A percentile compares a stretch with the other conserved stretches of the same genome.
These are phyloP conservation scores for Cyphomyrus discorhynchus DNA, from an alignment of 2,113 vertebrate genomes.

Conservation along the genomic window DNA sequence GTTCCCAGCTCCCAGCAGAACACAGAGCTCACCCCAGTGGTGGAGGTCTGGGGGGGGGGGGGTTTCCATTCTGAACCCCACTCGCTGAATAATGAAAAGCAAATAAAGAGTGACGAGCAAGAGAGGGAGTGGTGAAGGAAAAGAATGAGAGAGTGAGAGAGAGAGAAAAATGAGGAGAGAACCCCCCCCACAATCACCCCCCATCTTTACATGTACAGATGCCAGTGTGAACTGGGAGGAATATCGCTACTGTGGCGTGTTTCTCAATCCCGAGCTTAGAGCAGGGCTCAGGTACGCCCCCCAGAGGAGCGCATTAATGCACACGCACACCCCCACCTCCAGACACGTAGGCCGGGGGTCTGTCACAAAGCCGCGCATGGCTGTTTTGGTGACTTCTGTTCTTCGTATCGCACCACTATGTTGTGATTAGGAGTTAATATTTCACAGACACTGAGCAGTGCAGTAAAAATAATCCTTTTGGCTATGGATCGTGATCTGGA, in stretches of 20 bases:
- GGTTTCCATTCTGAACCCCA: not conserved
- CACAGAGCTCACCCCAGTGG: constrained; percentile 31
- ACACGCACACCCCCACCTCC: not conserved
- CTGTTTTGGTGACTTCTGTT: not conserved
- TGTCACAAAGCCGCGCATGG: not conserved
- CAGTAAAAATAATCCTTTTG: not conserved
- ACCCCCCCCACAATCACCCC: constrained; percentile 12
- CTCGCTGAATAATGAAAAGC: not conserved
- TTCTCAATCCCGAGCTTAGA: constrained; percentile 63
- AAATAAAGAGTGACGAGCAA: not conserved
- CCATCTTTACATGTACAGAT: constrained; percentile 5
- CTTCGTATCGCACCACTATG: not conserved
- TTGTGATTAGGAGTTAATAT: not conserved
- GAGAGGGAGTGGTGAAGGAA: not conserved
- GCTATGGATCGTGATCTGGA: not conserved
- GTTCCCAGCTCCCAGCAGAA: not conserved
- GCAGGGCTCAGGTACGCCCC: constrained; percentile 26
- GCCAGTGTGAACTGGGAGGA: constrained; percentile 45
- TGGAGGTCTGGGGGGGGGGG: not conserved
- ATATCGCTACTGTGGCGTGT: constrained; percentile 53
- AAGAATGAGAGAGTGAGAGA: not conserved
- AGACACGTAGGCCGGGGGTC: not conserved
- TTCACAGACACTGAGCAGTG: not conserved
- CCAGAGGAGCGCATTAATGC: constrained; percentile 23
- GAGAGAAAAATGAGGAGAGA: not conserved